Evolutionary conservation across 2,888 invertebrate species (phyloP), one percentile per base, ranked within the genome.

Genomic region (Idaea dimidiata): DNA sequence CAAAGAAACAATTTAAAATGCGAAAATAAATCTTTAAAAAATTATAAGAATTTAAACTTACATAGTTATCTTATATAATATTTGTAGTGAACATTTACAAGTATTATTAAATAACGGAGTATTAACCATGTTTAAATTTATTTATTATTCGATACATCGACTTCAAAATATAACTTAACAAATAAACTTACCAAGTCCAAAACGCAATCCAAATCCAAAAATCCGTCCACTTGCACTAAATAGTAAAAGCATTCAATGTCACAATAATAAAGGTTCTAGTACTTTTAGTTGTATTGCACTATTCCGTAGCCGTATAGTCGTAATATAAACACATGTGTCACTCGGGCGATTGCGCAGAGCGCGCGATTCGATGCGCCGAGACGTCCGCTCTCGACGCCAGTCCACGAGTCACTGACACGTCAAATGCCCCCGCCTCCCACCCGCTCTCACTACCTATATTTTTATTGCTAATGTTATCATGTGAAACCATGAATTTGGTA

Each of bases 141-240:
- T 10, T 43, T 43, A 43, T 3, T 43, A 43, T 43, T 10, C 7
- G 10, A 60, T 59, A 55, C 57, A 58, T 58, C 56, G 17, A 55
- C 16, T 61, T 55, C 61, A 17, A 60, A 62, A 59, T 54, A 54
- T 61, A 56, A 59, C 58, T 62, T 57, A 63, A 62, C 32, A 18
- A 16, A 56, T 60, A 59, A 58, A 24, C 89, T 89, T 71, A 90
- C 91, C 86, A 75, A 79, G 82, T 90, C 89, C 90, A 86, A 89
- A 88, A 82, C 86, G 90, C 90, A 91, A 91, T 91, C 91, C 91
- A 91, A 91, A 84, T 78, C 16, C 82, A 86, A 83, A 80, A 83
- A 85, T 86, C 84, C 81, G 77, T 84, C 87, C 83, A 88, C 86
- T 85, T 81, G 82, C 87, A 85, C 74, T 78, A 77, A 71, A 72